These are phyloP conservation scores for Hemiprocne comata DNA, from an alignment of 2,113 vertebrate species.

Conservation along the genomic window DNA sequence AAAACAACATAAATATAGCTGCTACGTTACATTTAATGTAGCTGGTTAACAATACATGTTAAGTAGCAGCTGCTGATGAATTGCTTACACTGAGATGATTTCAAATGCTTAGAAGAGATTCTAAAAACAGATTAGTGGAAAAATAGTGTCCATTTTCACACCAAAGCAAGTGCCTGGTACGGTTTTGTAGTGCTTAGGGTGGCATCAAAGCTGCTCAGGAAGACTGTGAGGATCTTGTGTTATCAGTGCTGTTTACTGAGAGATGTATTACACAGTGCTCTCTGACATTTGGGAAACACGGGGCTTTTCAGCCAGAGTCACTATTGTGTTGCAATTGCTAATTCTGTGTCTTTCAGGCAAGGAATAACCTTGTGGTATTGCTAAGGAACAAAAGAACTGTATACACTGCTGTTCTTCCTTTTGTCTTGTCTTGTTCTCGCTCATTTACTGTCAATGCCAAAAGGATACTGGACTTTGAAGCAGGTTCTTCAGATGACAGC, in stretches of 20 bases:
- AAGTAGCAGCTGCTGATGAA: background rate
- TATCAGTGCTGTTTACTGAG: background rate
- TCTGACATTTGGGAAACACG: background rate
- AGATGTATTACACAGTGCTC: background rate
- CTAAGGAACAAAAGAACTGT: background rate
- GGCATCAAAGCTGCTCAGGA: background rate
- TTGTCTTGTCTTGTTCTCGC: background rate
- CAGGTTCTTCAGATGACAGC: background rate
- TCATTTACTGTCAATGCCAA: background rate
- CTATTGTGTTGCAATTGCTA: background rate
- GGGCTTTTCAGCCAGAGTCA: background rate
- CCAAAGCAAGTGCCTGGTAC: background rate
- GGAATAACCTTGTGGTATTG: background rate
- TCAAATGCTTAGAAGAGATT: background rate
- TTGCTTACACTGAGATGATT: background rate
- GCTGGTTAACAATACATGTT: background rate
- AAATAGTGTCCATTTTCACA: background rate
- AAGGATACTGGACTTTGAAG: background rate
- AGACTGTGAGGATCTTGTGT: background rate
- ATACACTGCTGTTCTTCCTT: background rate
- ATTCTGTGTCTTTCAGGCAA: background rate
- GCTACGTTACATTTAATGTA: background rate
- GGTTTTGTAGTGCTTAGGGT: background rate
- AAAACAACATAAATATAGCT: background rate
- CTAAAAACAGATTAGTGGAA: background rate